A percentile compares a stretch with the other conserved stretches of the same genome.
Evolutionary conservation across 2,113 vertebrate genomes (phyloP).

Genomic region (Psephotus haematonotus): DNA sequence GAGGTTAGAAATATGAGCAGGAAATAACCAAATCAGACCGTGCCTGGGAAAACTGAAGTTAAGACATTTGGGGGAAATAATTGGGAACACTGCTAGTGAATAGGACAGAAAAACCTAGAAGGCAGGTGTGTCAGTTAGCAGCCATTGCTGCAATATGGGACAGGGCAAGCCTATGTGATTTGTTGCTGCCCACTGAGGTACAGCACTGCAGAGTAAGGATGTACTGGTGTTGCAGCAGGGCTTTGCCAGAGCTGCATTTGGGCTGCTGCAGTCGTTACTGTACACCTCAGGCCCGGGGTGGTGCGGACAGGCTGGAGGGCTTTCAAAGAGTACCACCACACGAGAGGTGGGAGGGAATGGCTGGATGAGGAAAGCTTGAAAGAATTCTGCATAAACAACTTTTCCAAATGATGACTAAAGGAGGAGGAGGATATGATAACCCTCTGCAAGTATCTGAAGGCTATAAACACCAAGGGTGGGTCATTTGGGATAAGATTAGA

Average conservation of each 20-base stretch:
- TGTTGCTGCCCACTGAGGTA: background rate
- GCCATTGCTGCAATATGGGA: background rate
- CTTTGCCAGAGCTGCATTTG: background rate
- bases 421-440: constrained; percentile 48
- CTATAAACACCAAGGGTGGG: background rate
- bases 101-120: background rate
- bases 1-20: background rate
- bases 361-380: constrained; percentile 33
- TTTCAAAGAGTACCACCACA: background rate
- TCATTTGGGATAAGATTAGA: background rate
- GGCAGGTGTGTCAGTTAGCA: background rate
- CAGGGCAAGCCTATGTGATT: background rate
- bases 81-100: background rate
- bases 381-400: constrained; percentile 19
- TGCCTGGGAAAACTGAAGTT: background rate
- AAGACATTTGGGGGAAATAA: background rate
- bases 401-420: constrained; percentile 42
- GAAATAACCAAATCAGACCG: background rate
- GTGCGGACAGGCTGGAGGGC: background rate
- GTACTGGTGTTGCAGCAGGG: background rate
- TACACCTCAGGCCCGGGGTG: background rate
- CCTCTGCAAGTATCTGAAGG: constrained; percentile 34
- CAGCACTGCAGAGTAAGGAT: rapidly evolving
- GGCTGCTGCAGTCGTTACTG: background rate
- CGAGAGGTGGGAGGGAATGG: background rate